These are phyloP conservation scores for Staurois parvus DNA, from an alignment of 2,797 vertebrate species.

Conservation along the genomic window DNA sequence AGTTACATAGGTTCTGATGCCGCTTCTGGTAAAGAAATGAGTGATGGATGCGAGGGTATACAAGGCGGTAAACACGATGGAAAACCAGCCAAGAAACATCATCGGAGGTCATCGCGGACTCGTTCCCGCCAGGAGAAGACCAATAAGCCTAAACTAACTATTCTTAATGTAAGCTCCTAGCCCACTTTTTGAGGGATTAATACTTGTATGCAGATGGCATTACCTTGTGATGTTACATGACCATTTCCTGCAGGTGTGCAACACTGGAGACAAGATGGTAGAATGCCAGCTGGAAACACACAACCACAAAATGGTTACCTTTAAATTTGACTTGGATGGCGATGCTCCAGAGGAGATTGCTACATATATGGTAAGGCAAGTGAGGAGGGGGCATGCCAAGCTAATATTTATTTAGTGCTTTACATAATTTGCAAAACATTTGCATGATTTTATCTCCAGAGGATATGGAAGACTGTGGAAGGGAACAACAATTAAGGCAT, in stretches of 20 bases:
- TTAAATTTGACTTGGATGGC: conserved; percentile 97
- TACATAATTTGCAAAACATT: not conserved
- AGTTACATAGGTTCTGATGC: conserved; percentile 86
- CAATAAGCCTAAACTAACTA: conserved; percentile 89
- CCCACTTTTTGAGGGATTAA: too few relatives aligned
- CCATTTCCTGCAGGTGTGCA: conserved; percentile 83
- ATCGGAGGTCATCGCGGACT: conserved; percentile 88
- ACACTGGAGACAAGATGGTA: conserved; percentile 98
- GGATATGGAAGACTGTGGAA: not conserved
- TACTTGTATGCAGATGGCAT: not conserved
- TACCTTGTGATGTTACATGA: conserved; percentile 31
- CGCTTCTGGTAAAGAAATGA: conserved; percentile 92
- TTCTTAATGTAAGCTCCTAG: conserved; percentile 89
- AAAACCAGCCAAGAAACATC: conserved; percentile 85
- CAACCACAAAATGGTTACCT: conserved; percentile 99
- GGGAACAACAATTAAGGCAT: not conserved
- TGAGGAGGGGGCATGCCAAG: not conserved
- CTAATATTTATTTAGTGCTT: not conserved
- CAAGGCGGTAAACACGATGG: conserved; percentile 84
- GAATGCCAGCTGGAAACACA: conserved; percentile 98
- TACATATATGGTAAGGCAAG: conserved; percentile 90
- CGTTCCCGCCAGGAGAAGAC: conserved; percentile 92
- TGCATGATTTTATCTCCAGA: not conserved
- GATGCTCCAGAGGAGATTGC: conserved; percentile 98
- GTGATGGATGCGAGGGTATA: conserved; percentile 88